phyloP scores from a whole-genome alignment of 1,140 invertebrate genomes.

The Arctopsyche grandis region DNA sequence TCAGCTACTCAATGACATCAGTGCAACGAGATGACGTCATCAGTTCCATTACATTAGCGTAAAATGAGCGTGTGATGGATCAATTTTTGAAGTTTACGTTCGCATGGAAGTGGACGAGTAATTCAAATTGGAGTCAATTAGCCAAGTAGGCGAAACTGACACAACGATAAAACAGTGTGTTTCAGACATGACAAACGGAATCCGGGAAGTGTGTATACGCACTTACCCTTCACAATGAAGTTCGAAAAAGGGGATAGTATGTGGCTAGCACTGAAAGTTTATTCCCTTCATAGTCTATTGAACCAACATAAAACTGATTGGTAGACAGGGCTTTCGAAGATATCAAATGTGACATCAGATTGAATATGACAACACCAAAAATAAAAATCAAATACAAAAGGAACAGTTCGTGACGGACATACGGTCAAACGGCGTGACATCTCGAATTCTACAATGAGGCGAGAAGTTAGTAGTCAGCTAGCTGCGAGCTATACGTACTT shows the following conservation, averaged over 20 bases:
- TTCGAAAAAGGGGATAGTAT: too few relatives aligned
- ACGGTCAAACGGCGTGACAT: slow-evolving; percentile 1
- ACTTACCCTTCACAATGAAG: too few relatives aligned
- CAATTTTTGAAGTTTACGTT: slow-evolving; percentile 17
- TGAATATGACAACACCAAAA: background rate
- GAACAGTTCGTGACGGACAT: background rate
- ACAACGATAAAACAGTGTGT: background rate
- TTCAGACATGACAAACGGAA: too few relatives aligned
- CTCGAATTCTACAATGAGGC: slow-evolving; percentile 8
- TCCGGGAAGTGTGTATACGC: too few relatives aligned
- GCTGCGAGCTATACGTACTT: background rate
- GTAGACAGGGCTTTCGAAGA: background rate
- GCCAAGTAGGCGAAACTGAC: background rate
- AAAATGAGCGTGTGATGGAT: background rate
- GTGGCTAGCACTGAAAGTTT: too few relatives aligned
- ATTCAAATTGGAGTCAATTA: slow-evolving; percentile 20
- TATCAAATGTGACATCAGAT: background rate
- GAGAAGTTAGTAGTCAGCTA: background rate
- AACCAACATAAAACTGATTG: too few relatives aligned
- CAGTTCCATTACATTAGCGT: background rate
- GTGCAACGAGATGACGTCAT: background rate
- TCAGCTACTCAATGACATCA: background rate
- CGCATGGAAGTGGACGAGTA: background rate
- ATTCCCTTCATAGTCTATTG: too few relatives aligned
- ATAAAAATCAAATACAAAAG: background rate